Evolutionary conservation across 2,888 invertebrate species (phyloP).

Genomic region (Charanyca ferruginea): DNA sequence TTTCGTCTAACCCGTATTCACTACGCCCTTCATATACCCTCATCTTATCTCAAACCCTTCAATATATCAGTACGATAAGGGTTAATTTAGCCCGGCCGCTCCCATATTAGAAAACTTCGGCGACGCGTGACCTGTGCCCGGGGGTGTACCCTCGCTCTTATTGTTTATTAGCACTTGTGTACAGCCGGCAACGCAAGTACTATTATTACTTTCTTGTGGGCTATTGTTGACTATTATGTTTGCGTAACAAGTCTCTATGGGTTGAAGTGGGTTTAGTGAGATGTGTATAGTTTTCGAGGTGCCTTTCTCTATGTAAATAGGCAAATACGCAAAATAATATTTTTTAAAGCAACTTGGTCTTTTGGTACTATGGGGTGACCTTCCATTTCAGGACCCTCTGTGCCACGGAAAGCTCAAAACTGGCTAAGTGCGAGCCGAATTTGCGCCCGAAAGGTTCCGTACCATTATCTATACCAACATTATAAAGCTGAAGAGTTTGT

Average conservation of each 20-base stretch:
- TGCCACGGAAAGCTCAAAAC: no score
- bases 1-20: conserved; percentile 35
- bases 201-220: conserved; percentile 44
- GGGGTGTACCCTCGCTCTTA: conserved; percentile 44
- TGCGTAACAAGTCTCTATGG: conserved; percentile 12
- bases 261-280: conserved; percentile 1
- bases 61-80: conserved; percentile 63
- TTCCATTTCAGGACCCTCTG: no score
- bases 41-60: conserved; percentile 53
- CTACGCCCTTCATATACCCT: conserved; percentile 42
- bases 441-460: no score
- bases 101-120: conserved; percentile 67
- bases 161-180: conserved; percentile 53
- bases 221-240: conserved; percentile 28
- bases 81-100: conserved; percentile 47
- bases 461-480: no score
- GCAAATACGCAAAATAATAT: not conserved
- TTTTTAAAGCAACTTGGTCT: not conserved
- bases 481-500: no score
- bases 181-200: conserved; percentile 57
- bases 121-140: conserved; percentile 53
- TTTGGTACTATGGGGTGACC: no score
- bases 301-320: not conserved
- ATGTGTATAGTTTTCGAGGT: not conserved
- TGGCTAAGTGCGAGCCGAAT: no score